Evolutionary conservation across 2,797 vertebrate species (phyloP).

Genomic region (Masticophis lateralis): DNA sequence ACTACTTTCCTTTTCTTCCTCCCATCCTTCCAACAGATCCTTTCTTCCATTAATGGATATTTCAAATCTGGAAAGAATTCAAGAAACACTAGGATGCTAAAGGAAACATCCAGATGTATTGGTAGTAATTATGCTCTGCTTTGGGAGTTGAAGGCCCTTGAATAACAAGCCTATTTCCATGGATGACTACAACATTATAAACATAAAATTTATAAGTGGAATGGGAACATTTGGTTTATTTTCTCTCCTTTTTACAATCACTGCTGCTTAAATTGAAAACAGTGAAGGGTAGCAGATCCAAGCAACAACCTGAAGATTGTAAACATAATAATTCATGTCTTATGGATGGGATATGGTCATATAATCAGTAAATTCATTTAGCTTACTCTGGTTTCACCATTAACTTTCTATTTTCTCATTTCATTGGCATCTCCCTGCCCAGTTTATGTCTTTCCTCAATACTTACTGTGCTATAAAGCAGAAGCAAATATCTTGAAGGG

Average conservation of each 20-base stretch:
- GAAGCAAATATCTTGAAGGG: constrained; percentile 70
- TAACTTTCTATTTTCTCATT: constrained; percentile 74
- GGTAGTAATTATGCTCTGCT: constrained; percentile 69
- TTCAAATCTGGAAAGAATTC: constrained; percentile 67
- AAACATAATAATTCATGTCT: constrained; percentile 75
- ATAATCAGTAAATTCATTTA: constrained; percentile 76
- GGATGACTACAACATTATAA: constrained; percentile 74
- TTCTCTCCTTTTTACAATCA: constrained; percentile 72
- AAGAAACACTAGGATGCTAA: constrained; percentile 66
- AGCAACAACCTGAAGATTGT: constrained; percentile 72
- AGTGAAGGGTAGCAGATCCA: constrained; percentile 71
- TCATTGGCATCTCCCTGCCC: constrained; percentile 69
- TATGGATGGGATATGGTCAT: constrained; percentile 72
- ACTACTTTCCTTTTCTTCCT: constrained; percentile 46
- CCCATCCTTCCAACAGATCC: constrained; percentile 57
- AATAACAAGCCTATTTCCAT: constrained; percentile 70
- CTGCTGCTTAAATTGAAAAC: constrained; percentile 72
- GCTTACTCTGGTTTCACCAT: constrained; percentile 70
- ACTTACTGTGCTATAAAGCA: constrained; percentile 71
- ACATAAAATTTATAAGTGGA: constrained; percentile 74
- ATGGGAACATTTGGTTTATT: constrained; percentile 74
- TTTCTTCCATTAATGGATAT: constrained; percentile 62
- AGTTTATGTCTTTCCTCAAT: constrained; percentile 69
- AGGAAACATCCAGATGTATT: constrained; percentile 71
- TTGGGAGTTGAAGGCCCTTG: constrained; percentile 63